Evolutionary conservation across 2,797 vertebrate species (phyloP).

Genomic region (Somateria mollissima): DNA sequence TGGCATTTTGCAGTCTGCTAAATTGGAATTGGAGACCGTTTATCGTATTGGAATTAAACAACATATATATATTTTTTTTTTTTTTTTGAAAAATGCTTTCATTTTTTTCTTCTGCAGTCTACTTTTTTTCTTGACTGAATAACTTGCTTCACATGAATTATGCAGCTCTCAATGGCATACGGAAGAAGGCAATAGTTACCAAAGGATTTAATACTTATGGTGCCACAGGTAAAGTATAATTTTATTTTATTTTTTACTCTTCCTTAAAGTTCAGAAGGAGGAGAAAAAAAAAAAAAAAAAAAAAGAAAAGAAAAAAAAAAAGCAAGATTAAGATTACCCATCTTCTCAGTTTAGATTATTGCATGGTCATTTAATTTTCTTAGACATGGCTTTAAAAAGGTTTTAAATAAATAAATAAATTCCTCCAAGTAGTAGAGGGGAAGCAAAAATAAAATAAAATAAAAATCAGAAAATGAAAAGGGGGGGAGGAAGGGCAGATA

Average conservation of each 20-base stretch:
- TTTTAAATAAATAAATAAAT: no score
- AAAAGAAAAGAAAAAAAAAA: background rate
- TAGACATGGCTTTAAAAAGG: background rate
- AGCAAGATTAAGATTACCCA: background rate
- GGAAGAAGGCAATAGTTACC: constrained; percentile 11
- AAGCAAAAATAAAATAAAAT: background rate
- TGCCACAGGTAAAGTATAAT: background rate
- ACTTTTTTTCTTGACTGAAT: constrained; percentile 24
- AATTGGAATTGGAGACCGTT: constrained; percentile 46
- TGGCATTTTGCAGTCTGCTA: constrained; percentile 46
- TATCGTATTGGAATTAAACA: no score
- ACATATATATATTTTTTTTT: background rate
- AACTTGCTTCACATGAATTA: constrained; percentile 50
- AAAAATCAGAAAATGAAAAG: background rate
- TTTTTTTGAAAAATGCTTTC: background rate
- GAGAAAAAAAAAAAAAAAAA: background rate
- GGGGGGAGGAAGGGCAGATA: background rate
- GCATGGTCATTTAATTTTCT: background rate
- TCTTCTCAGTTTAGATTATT: constrained; percentile 27
- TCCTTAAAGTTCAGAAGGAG: background rate
- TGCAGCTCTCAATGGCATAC: constrained; percentile 29
- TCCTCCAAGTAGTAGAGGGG: background rate
- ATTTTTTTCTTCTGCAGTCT: constrained; percentile 26
- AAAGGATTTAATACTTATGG: constrained; percentile 47
- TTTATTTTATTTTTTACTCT: background rate